A percentile compares a stretch with the other conserved stretches of the same genome.
Evolutionary conservation across 2,113 vertebrate genomes (phyloP).

Genomic region (Phasianus colchicus): DNA sequence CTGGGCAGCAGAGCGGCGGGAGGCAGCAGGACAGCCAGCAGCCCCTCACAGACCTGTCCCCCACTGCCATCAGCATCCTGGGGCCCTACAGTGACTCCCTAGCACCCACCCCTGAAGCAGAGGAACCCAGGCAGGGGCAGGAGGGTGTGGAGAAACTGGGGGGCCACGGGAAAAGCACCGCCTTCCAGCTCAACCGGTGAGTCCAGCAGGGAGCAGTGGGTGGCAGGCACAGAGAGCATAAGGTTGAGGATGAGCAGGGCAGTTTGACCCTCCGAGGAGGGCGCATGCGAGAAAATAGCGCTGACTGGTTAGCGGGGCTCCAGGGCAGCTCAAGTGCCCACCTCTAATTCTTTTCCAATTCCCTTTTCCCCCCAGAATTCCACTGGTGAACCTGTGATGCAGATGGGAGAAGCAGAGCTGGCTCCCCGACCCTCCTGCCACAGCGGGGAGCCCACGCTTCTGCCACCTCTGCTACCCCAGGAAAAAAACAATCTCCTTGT

Average conservation of each 20-base stretch:
- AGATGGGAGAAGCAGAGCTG: slow-evolving; percentile 31
- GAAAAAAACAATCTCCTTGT: slow-evolving; percentile 38
- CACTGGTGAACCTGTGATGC: slow-evolving; percentile 85
- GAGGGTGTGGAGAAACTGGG: slow-evolving; percentile 56
- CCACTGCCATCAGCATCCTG: slow-evolving; percentile 80
- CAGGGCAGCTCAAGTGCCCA: accelerated
- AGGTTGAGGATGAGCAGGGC: background rate
- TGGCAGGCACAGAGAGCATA: accelerated
- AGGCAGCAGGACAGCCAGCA: slow-evolving; percentile 83
- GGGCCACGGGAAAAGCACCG: slow-evolving; percentile 50
- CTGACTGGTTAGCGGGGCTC: accelerated
- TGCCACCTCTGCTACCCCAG: slow-evolving; percentile 30
- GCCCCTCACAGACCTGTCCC: slow-evolving; percentile 82
- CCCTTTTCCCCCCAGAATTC: slow-evolving; percentile 76
- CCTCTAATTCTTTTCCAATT: background rate
- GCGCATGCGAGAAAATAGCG: background rate
- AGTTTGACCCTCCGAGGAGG: too few relatives aligned
- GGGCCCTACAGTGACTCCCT: slow-evolving; percentile 77
- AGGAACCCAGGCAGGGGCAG: slow-evolving; percentile 72
- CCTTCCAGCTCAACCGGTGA: slow-evolving; percentile 85
- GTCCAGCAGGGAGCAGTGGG: background rate
- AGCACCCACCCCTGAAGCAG: slow-evolving; percentile 65
- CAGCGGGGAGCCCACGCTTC: background rate
- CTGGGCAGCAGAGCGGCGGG: slow-evolving; percentile 77
- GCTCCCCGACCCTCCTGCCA: background rate